Percentiles rank a stretch among this genome's conserved stretches.
Evolutionary conservation across 1,140 invertebrate species (phyloP).

Genomic region (Drosophila nebulosa): DNA sequence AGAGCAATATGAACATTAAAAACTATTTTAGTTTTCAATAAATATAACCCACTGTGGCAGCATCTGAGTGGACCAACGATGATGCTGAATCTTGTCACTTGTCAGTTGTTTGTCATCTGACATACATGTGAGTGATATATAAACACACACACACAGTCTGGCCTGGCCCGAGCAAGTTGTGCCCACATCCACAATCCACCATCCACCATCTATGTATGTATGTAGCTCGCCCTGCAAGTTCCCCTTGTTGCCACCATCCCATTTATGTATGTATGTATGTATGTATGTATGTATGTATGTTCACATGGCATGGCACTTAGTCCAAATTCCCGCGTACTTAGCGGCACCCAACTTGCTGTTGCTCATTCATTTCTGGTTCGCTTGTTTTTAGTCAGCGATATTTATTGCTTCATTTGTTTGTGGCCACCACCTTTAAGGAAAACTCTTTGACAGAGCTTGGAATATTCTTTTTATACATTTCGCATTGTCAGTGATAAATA

Average conservation of each 20-base stretch:
- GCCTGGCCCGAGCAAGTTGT: conserved; percentile 20
- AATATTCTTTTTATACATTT: conserved; percentile 67
- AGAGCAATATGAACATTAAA: too few relatives aligned
- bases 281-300: too few relatives aligned
- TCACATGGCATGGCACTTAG: conserved; percentile 60
- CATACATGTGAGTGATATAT: conserved; percentile 78
- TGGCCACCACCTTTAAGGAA: conserved; percentile 35
- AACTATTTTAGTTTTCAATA: too few relatives aligned
- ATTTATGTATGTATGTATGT: too few relatives aligned
- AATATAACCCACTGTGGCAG: conserved; percentile 34
- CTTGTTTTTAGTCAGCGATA: conserved; percentile 76
- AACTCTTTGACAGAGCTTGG: background rate
- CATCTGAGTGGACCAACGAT: conserved; percentile 30
- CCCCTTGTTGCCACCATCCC: conserved; percentile 33
- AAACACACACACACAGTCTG: conserved; percentile 70
- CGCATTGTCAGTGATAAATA: conserved; percentile 75
- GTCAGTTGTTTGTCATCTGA: conserved; percentile 79
- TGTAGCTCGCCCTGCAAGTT: too few relatives aligned
- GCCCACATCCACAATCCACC: conserved; percentile 33
- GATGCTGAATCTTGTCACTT: conserved; percentile 76
- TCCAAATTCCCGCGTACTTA: conserved; percentile 73
- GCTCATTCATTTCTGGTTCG: conserved; percentile 44
- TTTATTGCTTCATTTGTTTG: conserved; percentile 78
- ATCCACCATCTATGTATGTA: conserved; percentile 49
- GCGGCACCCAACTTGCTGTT: conserved; percentile 41